phyloP scores from a whole-genome alignment of 2,888 invertebrate genomes.

The Epistrophe grossulariae region DNA sequence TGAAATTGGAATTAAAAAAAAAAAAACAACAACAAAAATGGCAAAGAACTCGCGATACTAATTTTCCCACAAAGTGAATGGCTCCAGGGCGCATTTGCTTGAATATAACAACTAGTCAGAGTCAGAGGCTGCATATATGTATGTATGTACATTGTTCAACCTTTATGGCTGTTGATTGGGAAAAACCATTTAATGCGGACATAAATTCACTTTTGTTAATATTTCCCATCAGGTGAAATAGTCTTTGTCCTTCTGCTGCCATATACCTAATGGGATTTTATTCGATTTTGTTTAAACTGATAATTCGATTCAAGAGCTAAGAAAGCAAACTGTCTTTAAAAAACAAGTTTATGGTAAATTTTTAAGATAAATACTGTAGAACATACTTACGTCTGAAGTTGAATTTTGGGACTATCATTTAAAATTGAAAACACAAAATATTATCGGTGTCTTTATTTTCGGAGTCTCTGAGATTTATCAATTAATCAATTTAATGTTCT shows the following conservation, averaged over 20 bases:
- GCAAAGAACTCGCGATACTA: conserved; percentile 56
- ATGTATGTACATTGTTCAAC: not conserved
- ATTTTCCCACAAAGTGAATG: conserved; percentile 71
- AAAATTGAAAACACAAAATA: too few species aligned
- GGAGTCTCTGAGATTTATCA: too few species aligned
- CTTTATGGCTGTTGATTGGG: conserved; percentile 62
- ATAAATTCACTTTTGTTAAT: conserved; percentile 64
- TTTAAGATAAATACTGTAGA: too few species aligned
- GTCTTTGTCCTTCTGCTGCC: conserved; percentile 18
- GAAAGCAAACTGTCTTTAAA: not conserved
- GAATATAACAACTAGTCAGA: not conserved
- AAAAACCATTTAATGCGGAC: conserved; percentile 60
- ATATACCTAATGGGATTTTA: conserved; percentile 35
- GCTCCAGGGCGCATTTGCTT: conserved; percentile 43
- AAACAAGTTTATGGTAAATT: too few species aligned
- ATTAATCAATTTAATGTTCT: too few species aligned
- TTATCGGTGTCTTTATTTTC: too few species aligned
- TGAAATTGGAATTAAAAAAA: conserved; percentile 76
- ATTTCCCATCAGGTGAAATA: not conserved
- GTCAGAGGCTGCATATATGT: not conserved
- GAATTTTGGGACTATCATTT: too few species aligned
- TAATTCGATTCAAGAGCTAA: not conserved
- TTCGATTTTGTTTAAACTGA: not conserved
- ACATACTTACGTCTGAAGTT: too few species aligned
- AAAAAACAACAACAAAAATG: conserved; percentile 37